Evolutionary conservation across 2,113 vertebrate genomes (phyloP), one percentile per base, ranked within the genome.

Genomic region (Nannobrachium achirus): DNA sequence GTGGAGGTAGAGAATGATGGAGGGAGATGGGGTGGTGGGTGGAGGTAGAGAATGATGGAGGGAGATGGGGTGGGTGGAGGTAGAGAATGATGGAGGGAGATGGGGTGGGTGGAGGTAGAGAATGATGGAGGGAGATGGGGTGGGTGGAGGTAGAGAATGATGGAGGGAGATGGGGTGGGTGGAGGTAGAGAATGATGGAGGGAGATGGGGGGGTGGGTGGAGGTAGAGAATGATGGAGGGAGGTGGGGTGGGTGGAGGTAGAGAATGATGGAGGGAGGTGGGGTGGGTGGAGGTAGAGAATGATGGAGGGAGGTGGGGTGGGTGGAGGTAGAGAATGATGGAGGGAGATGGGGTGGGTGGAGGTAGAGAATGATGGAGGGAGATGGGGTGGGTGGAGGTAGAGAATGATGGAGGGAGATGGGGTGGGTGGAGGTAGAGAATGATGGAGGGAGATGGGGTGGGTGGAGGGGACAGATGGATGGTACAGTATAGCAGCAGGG

Each of bases 191-290:
- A 33, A 10, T 40, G n/a, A n/a, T n/a, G n/a, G n/a, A 76, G 78
- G 73, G 73, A 71, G 75, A n/a, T n/a, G n/a, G n/a, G 74, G 72
- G 66, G 73, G 73, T 69, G 72, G 69, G 73, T 38, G 20, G 75
- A 73, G 80, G 55, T n/a, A n/a, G 57, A 69, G 53, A 72, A 57
- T 10, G 14, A 33, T 73, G 39, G n/a, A 33, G 63, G 60, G 62
- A 53, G 40, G 33, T 85, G 71, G 88, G 91, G 90, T 83, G 68
- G 79, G 87, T 75, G 75, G 38, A 78, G 50, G 41, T 79, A 50
- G 56, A 19, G 41, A n/a, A n/a, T 46, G 46, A 51, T 50, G 25
- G 70, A 74, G 69, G n/a, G 42, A 60, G 42, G 8, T 55, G 53
- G 42, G 61, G n/a, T n/a, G n/a, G n/a, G n/a, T n/a, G n/a, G n/a